Percentiles rank a stretch among this genome's conserved stretches.
These are phyloP conservation scores for Mimachlamys varia DNA, from an alignment of 2,888 invertebrate genomes.

Conservation along the genomic window DNA sequence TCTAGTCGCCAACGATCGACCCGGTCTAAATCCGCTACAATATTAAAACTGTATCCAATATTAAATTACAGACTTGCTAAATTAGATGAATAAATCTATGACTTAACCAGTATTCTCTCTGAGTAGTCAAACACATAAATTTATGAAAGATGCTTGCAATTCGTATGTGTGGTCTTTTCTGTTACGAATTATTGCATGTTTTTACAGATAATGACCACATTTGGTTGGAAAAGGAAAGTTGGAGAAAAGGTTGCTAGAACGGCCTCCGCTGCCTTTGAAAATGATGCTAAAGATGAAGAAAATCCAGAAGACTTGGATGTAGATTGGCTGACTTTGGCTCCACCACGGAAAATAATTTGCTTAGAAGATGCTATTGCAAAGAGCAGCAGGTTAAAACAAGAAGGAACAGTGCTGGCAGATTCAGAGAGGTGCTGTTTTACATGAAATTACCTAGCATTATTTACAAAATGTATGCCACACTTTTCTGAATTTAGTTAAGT, in stretches of 20 bases:
- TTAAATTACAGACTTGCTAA: no score
- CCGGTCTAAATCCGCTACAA: no score
- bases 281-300: slow-evolving; percentile 69
- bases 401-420: slow-evolving; percentile 77
- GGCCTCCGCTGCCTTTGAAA: slow-evolving; percentile 69
- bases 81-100: no score
- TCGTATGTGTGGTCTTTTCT: no score
- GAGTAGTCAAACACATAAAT: no score
- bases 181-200: background rate
- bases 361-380: slow-evolving; percentile 77
- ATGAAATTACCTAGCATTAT: no score
- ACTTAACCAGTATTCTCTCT: no score
- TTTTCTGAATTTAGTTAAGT: no score
- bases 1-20: no score
- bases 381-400: slow-evolving; percentile 74
- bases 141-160: no score
- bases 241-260: slow-evolving; percentile 71
- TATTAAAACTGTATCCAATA: no score
- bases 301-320: slow-evolving; percentile 64
- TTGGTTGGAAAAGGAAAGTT: slow-evolving; percentile 80
- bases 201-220: slow-evolving; percentile 63
- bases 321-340: slow-evolving; percentile 75
- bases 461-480: no score
- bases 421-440: slow-evolving; percentile 73
- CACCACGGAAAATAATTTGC: slow-evolving; percentile 62